Evolutionary conservation across 1,140 invertebrate species (phyloP), one percentile per base, ranked within the genome.

Genomic region (Bombus cullumanus): DNA sequence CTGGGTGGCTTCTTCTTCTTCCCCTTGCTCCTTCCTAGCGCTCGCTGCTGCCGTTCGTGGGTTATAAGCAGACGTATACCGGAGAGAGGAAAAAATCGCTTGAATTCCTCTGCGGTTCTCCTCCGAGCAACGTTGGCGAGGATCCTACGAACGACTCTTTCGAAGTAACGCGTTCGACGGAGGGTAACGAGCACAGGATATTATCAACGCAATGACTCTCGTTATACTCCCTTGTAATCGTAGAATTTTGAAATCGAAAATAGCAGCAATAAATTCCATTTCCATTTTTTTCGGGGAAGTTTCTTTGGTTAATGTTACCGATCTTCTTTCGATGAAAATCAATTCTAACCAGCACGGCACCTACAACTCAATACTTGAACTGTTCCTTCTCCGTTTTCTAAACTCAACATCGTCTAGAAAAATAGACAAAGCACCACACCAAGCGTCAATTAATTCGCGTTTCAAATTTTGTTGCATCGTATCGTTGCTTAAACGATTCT

Each of bases 61-160:
- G 53, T 80, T 85, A 89, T 81, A 88, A 81, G 88, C 85, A 68
- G 79, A 47, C 59, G 59, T 85, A 83, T 72, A 43, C 47, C 66
- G 66, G 10, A 66, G 66, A 39, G 75, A 71, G 57, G 69, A 66
- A 87, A 81, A 85, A 81, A 74, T 81, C 71, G 59, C 57, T 37
- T 3, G 57, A 34, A 81, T 81, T 85, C 69, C 59, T 74, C 34
- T 47, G 71, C 57, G 53, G 31, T 59, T 47, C 47, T 53, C 18
- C 47, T 53, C 47, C 47, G 47, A 22, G 6, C 1, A 22, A 22
- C 47, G 47, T 6, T 53, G 47, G 18, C 47, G 47, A 53, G 18
- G 41, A 15, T 39, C 59, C 37, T 28, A 34, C 37, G 37, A 41
- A n/a, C 25, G 25, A 71, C 15, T 37, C 37, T 76, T 62, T 59